Percentiles rank a stretch among this genome's conserved stretches.
Evolutionary conservation across 92 coral and sea anemone genomes (phyloP).

Genomic region (Porites cylindrica): DNA sequence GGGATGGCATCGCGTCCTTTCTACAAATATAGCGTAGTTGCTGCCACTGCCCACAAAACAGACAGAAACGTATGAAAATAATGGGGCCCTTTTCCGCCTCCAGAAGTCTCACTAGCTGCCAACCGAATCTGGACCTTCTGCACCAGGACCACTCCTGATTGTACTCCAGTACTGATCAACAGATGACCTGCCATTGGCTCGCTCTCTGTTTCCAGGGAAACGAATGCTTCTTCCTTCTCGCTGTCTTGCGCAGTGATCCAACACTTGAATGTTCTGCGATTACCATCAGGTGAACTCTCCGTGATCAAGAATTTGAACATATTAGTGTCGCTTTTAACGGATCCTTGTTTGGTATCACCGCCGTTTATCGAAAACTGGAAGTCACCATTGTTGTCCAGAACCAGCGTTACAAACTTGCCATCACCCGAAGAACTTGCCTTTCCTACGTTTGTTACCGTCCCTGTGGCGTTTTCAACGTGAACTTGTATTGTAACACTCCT

Average conservation of each 20-base stretch:
- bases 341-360: constrained; percentile 8
- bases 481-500: constrained; percentile 12
- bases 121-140: background rate
- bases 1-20: background rate
- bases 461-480: background rate
- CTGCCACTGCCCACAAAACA: background rate
- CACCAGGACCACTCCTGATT: constrained; percentile 35
- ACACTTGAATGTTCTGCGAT: constrained; percentile 1
- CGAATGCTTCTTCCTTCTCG: background rate
- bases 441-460: background rate
- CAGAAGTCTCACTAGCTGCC: background rate
- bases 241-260: constrained; percentile 31
- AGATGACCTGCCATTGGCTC: constrained; percentile 17
- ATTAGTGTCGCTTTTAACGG: constrained; percentile 12
- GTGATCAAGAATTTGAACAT: constrained; percentile 9
- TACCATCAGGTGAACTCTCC: constrained; percentile 6
- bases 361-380: constrained; percentile 12
- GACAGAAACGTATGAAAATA: background rate
- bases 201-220: constrained; percentile 18
- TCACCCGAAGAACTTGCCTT: background rate
- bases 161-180: constrained; percentile 5
- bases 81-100: background rate
- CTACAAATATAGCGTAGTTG: background rate
- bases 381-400: constrained; percentile 14
- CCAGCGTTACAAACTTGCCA: background rate